Base-by-base conservation (phyloP, 2,888 invertebrate genomes). In the Oasisia sp. region DNA sequence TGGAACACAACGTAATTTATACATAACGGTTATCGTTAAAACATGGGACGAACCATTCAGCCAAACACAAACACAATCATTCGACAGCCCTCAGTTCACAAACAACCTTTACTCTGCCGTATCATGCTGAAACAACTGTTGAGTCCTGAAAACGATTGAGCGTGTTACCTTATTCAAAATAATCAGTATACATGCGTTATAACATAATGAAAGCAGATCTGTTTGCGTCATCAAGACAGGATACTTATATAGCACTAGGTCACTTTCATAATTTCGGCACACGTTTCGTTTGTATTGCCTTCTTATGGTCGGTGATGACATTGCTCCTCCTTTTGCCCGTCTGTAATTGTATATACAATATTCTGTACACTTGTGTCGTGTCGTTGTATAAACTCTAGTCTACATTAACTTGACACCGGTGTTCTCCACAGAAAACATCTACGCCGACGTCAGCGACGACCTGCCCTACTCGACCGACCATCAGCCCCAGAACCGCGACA, bases 341-440 rank as follows among this genome's bases (percentile, higher is more conserved):
- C 27, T 5, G 0, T 74, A 74, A n/a, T 27, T 4, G 74, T 74
- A 7, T 74, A 9, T 50, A 50, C 38, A 38, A 38, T 56, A 74
- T 27, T 7, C 27, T 27, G 27, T 74, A 74, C 14, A 27, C 19
- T 5, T 74, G n/a, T 74, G 74, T 74, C 27, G 74, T 74, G 74
- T 7, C 27, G 19, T 74, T 74, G 7, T 19, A 19, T 74, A 19
- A 27, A 27, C 27, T 74, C 74, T 38, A 74, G 74, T 74, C 7
- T 7, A 27, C 1, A 27, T 74, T 27, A 74, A 74, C 74, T 19
- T 74, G 74, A 74, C 74, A 74, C n/a, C 27, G 74, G 14, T 74
- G 74, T 74, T 19, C n/a, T 74, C 74, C n/a, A 74, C 92, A 92
- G 92, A 92, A 12, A 92, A 92, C 90, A 90, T 92, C n/a, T 92